Conservation (phyloP, 1,140 invertebrate species). For the Philaenus spumarius region DNA sequence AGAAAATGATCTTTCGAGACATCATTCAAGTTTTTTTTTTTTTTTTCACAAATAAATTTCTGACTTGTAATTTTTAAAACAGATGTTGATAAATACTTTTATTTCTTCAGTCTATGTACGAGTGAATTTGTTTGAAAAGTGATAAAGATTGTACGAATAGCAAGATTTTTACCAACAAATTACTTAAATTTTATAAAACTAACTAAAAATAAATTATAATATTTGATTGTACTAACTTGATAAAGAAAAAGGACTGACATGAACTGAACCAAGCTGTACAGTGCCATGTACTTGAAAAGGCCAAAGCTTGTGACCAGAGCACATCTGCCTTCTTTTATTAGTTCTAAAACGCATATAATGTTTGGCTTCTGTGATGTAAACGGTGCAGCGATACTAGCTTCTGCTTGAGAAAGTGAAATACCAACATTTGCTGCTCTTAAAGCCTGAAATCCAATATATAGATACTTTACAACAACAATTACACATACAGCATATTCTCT, state of each 20-base stretch:
- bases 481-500: no score
- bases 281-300: constrained; percentile 95
- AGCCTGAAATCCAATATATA: constrained; percentile 42
- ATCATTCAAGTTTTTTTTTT: no score
- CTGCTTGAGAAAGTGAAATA: constrained; percentile 87
- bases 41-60: no score
- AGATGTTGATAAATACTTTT: no score
- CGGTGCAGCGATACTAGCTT: constrained; percentile 89
- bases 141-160: not conserved
- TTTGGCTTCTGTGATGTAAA: constrained; percentile 87
- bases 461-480: no score
- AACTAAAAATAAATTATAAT: no score
- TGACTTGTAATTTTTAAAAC: no score
- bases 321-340: constrained; percentile 79
- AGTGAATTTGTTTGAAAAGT: constrained; percentile 58
- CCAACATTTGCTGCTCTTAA: constrained; percentile 90
- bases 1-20: no score
- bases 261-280: constrained; percentile 91
- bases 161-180: not conserved
- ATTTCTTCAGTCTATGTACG: no score
- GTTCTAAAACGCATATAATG: constrained; percentile 77
- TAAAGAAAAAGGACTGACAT: constrained; percentile 89
- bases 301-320: constrained; percentile 92
- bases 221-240: constrained; percentile 47
- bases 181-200: not conserved